Evolutionary conservation across 2,888 invertebrate species (phyloP).

Genomic region (Lasioglossum marginatum): DNA sequence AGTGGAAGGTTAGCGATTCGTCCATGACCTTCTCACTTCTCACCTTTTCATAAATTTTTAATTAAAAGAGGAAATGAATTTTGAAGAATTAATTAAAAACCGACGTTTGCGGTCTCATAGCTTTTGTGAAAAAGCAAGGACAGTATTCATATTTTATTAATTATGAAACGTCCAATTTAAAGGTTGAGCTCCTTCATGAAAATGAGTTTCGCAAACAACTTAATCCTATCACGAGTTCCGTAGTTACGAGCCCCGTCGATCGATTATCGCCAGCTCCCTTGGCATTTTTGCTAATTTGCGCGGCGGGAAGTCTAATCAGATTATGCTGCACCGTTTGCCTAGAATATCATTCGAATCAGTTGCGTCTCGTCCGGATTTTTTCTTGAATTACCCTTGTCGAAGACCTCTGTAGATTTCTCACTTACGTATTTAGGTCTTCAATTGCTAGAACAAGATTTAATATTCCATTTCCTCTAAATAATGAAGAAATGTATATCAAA

Average conservation of each 20-base stretch:
- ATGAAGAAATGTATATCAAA: neutral
- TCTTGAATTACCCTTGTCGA: neutral
- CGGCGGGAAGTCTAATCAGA: neutral
- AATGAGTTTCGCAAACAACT: slow-evolving; percentile 4
- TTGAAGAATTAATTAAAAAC: slow-evolving; percentile 23
- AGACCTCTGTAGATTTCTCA: no score
- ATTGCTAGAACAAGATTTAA: neutral
- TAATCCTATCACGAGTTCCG: neutral
- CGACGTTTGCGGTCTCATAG: neutral
- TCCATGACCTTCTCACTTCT: neutral
- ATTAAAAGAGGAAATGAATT: neutral
- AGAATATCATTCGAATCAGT: slow-evolving; percentile 55
- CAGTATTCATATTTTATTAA: neutral
- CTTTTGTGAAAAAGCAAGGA: no score
- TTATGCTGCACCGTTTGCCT: slow-evolving; percentile 18
- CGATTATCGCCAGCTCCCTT: slow-evolving; percentile 4
- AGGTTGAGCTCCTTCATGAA: neutral
- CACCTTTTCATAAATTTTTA: neutral
- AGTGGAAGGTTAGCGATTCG: neutral
- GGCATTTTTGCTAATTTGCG: slow-evolving; percentile 15
- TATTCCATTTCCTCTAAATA: neutral
- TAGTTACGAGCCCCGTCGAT: neutral
- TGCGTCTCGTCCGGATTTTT: neutral
- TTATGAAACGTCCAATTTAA: neutral
- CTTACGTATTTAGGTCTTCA: no score